Evolutionary conservation across 2,888 invertebrate genomes (phyloP).

Genomic region (Zygothrica quintamaculata): DNA sequence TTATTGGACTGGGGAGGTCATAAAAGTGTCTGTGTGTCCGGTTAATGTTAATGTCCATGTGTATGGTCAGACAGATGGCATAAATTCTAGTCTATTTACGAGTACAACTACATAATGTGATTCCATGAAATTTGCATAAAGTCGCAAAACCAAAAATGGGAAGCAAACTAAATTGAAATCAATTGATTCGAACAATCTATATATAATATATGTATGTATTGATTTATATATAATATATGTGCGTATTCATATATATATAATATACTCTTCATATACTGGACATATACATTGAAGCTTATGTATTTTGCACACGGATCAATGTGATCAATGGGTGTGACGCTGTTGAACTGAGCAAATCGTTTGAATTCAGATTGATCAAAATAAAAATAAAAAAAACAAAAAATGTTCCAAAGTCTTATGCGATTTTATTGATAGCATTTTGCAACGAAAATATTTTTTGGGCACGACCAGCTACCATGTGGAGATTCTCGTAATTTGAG

Average conservation of each 20-base stretch:
- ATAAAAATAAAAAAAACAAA: constrained; percentile 56
- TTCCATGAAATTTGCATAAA: constrained; percentile 62
- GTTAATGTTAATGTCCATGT: constrained; percentile 22
- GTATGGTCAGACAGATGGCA: constrained; percentile 10
- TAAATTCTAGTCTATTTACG: constrained; percentile 9
- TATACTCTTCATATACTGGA: constrained; percentile 3
- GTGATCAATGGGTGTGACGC: constrained; percentile 36
- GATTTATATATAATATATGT: too few species aligned
- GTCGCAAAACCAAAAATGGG: constrained; percentile 27
- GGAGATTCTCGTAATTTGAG: constrained; percentile 54
- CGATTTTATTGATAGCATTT: constrained; percentile 24
- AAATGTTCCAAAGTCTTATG: too few species aligned
- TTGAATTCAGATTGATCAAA: constrained; percentile 57
- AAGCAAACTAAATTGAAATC: constrained; percentile 65
- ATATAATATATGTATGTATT: not conserved
- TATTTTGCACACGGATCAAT: constrained; percentile 44
- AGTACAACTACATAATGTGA: constrained; percentile 50
- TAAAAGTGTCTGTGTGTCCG: constrained; percentile 47
- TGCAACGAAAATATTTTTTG: constrained; percentile 7
- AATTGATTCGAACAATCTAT: constrained; percentile 43
- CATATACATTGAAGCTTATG: constrained; percentile 7
- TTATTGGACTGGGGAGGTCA: constrained; percentile 28
- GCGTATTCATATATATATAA: not conserved
- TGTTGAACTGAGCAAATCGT: constrained; percentile 1
- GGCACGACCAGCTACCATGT: constrained; percentile 23